Percentiles rank a stretch among this genome's conserved stretches.
phyloP scores from a whole-genome alignment of 2,797 vertebrate species.

The Hypotaenidia okinawae region DNA sequence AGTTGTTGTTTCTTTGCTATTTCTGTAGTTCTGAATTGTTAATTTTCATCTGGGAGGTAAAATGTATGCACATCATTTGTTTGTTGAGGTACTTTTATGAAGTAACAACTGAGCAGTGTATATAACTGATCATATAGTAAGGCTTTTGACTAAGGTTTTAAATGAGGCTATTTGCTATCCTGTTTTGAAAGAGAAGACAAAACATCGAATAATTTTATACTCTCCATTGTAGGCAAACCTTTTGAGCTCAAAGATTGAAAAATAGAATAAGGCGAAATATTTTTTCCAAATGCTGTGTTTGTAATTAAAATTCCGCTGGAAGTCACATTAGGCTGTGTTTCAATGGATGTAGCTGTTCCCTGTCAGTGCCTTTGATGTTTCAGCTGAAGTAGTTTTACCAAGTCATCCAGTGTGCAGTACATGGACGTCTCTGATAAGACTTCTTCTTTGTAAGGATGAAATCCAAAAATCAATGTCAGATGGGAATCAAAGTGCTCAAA shows the following conservation, averaged over 20 bases:
- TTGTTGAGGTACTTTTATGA: neutral
- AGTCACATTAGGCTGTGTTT: constrained; percentile 38
- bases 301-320: constrained; percentile 34
- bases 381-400: constrained; percentile 58
- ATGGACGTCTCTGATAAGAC: constrained; percentile 64
- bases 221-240: neutral
- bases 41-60: constrained; percentile 16
- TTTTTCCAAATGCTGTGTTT: neutral
- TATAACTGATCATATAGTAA: neutral
- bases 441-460: constrained; percentile 56
- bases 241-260: neutral
- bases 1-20: neutral
- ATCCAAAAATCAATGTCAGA: constrained; percentile 73
- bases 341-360: constrained; percentile 17
- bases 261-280: neutral
- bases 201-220: neutral
- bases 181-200: neutral
- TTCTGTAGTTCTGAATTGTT: constrained; percentile 19
- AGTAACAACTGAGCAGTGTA: neutral
- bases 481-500: constrained; percentile 68
- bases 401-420: constrained; percentile 25
- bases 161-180: neutral
- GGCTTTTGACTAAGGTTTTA: neutral
- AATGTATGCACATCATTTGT: neutral
- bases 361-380: constrained; percentile 56